Base-by-base conservation (phyloP, 2,113 vertebrate genomes). In the Laticauda laticaudata region DNA sequence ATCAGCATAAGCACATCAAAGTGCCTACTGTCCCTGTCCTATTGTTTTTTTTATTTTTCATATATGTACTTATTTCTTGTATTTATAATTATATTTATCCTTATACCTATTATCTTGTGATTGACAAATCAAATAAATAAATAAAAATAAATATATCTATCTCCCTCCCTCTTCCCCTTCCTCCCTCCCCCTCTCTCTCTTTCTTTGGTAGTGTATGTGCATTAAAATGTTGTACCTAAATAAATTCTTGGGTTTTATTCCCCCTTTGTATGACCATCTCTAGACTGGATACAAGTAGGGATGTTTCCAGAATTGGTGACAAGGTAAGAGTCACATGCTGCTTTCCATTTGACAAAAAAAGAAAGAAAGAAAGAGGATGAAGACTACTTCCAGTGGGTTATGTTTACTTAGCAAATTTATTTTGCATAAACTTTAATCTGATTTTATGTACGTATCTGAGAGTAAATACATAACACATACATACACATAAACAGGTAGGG, bases 251-350 rank as follows among this genome's bases (percentile, higher is more conserved):
- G 89, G 69, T 5, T 88, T 2, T 91, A 59, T 94, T 64, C 61
- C 93, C 59, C 12, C 92, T 15, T 88, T 81, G 7, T 24, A 61
- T 45, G 43, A 88, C 86, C 3, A 7, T 75, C 18, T 34, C 91
- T 34, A 12, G 87, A 61, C 10, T 24, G 81, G 29, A 89, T 29
- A 12, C 75, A 1, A 3, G 29, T 90, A 39, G 75, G 14, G 7
- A 91, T 91, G 39, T 6, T 90, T 86, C 94, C 5, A 48, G 0
- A 4, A 23, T 15, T 20, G 26, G 48, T 4, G 4, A 90, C 57
- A 53, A 95, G 86, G 91, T 94, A 94, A 57, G 90, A 9, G 9
- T 3, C 92, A 91, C 87, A 2, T 57, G 86, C 87, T 94, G 91
- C 21, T 89, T 9, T 88, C 15, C 51, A 12, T 34, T 61, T 90